Evolutionary conservation across 2,113 vertebrate species (phyloP).

Genomic region (Ceyx melanurus): DNA sequence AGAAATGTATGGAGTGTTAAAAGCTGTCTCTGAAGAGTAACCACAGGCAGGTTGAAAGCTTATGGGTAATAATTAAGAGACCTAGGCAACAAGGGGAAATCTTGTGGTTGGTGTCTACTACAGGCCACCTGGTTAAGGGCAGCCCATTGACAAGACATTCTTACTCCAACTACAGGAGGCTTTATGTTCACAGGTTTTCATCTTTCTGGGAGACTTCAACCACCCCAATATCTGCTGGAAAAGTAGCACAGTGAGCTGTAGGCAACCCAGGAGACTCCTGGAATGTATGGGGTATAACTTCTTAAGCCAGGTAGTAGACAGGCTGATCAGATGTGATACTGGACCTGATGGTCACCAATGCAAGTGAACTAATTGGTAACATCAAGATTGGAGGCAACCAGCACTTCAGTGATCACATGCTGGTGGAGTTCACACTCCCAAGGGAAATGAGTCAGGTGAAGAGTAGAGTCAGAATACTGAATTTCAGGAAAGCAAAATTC

Average conservation of each 20-base stretch:
- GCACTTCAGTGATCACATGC: not conserved
- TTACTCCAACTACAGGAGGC: not conserved
- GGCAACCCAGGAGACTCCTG: not conserved
- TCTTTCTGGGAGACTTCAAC: not conserved
- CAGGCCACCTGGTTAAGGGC: not conserved
- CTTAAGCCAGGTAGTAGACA: not conserved
- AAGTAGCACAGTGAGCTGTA: not conserved
- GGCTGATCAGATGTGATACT: not conserved
- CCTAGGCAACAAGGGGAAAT: not conserved
- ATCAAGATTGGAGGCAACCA: not conserved
- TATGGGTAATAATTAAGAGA: not conserved
- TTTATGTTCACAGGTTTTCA: not conserved
- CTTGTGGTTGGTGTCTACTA: not conserved
- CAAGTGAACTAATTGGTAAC: not conserved
- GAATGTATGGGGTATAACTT: not conserved
- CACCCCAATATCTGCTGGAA: not conserved
- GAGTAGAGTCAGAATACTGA: not conserved
- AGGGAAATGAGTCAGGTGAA: not conserved
- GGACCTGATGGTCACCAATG: not conserved
- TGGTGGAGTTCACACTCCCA: not conserved
- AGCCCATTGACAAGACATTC: not conserved
- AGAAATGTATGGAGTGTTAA: not conserved
- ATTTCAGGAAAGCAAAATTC: not conserved
- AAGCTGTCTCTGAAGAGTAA: not conserved
- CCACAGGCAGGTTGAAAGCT: not conserved